A percentile compares a stretch with the other conserved stretches of the same genome.
These are phyloP conservation scores for Cladorhizidae sp. DNA, from an alignment of 37 sponge, comb jelly and placozoan species.

Conservation along the genomic window DNA sequence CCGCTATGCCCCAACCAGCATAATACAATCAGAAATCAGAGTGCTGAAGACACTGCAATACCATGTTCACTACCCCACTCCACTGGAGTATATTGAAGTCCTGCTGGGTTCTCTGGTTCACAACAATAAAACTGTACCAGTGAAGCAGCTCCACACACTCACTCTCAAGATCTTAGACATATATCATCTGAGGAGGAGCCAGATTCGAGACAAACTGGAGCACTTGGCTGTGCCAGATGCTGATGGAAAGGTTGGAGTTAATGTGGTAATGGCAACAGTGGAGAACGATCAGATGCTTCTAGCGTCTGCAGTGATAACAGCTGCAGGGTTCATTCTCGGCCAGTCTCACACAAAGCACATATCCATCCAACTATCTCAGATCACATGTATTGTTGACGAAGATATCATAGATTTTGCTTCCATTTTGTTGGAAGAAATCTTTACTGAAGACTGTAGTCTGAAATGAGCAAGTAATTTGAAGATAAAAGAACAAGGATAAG, in stretches of 20 bases:
- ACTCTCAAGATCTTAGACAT: constrained; percentile 62
- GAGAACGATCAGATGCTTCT: constrained; percentile 55
- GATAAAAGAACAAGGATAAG: background rate
- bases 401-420: constrained; percentile 70
- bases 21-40: constrained; percentile 89
- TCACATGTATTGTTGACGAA: constrained; percentile 47
- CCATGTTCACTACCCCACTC: constrained; percentile 59
- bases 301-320: constrained; percentile 57
- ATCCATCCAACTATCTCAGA: constrained; percentile 41
- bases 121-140: constrained; percentile 27
- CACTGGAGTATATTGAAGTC: constrained; percentile 67
- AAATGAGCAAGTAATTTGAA: background rate
- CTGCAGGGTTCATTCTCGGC: constrained; percentile 71
- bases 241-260: background rate
- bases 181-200: constrained; percentile 30
- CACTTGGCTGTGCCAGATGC: background rate
- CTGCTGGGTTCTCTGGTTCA: constrained; percentile 67
- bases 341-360: constrained; percentile 47
- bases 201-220: constrained; percentile 10
- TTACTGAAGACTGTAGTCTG: constrained; percentile 18
- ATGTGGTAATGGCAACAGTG: constrained; percentile 15
- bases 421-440: constrained; percentile 66
- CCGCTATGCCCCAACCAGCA: constrained; percentile 73
- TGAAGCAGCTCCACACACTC: constrained; percentile 70
- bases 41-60: constrained; percentile 76